Evolutionary conservation across 2,797 vertebrate genomes (phyloP), one percentile per base, ranked within the genome.

Genomic region (Crax fasciolata): DNA sequence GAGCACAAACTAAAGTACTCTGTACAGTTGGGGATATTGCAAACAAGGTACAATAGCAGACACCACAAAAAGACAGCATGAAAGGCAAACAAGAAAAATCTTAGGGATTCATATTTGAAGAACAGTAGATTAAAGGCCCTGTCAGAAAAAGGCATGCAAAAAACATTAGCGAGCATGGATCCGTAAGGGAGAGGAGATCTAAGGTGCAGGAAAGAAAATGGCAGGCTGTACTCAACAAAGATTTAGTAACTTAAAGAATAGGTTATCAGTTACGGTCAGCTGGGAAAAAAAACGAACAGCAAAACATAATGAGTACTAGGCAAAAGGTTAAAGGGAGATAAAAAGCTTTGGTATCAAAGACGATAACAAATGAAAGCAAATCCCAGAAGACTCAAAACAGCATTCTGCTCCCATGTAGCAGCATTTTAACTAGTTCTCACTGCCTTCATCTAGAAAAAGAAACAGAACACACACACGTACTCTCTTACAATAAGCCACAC

Each of bases 311-410:
- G 61, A 80, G 41, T 65, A 51, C 49, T 20, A 83, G 28, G 27
- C 38, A 74, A 94, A 94, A 94, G 61, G 65, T 92, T 67, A 94
- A 58, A n/a, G 38, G 46, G 9, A 95, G 63, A 87, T 79, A 49
- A 93, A 94, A 91, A 76, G 48, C 63, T 57, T 19, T 57, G 48
- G 13, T 67, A 84, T 51, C 77, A 92, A 92, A 80, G 55, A 17
- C 44, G 43, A 10, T 38, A 95, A 52, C 38, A 87, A 87, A 52
- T 23, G 57, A 76, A 90, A 90, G 84, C 21, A 82, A 79, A 71
- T 32, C 49, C 66, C 15, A 3, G 6, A 68, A 15, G 44, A 57
- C 14, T 11, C 41, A 39, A 76, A 49, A 52, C 74, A 76, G 51
- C 7, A 27, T 4, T 83, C 35, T 73, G 59, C 72, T 67, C n/a